Base-by-base conservation (phyloP, 2,797 vertebrate genomes). In the Danio aesculapii region DNA sequence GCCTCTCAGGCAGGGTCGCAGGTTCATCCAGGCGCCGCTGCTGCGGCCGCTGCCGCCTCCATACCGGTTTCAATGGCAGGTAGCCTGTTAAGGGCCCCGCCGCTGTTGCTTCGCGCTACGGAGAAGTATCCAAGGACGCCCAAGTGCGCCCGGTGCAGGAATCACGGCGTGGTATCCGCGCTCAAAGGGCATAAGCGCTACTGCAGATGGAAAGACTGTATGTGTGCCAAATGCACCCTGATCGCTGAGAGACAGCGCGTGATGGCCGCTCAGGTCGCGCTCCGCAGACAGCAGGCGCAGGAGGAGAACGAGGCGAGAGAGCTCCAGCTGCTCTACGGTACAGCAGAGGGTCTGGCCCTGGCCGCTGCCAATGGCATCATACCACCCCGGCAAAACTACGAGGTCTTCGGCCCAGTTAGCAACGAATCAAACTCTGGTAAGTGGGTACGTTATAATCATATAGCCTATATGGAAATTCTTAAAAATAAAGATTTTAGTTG, bases 131-230 rank as follows among this genome's bases (percentile, higher is more conserved):
- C 97, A 52, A 95, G 97, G 83, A 99, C 98, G n/a, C 97, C 97
- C 12, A 99, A 99, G 92, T 99, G 98, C 85, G 97, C 97, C 68
- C 96, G 97, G 19, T 99, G 97, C 93, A 91, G 98, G 81, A 99
- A 99, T 90, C 98, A 98, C 90, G 97, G 98, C 1, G 98, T 99
- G 75, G 97, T 99, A 78, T 99, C 97, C 0, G 97, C 97, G 6
- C 95, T 99, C 57, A 99, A 99, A 91, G 98, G 97, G 90, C 97
- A 99, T 94, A 99, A 99, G 88, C 97, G 98, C 86, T 99, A 98
- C 92, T 99, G 98, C 89, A 97, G 98, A 86, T 99, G 98, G 98
- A 98, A 98, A 92, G 97, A 99, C 94, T 99, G 98, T 87, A 96
- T 98, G 94, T 99, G 98, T 91, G 98, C 97, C 91, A 99, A 99